Evolutionary conservation across 2,888 invertebrate species (phyloP).

Genomic region (Oligia latruncula): DNA sequence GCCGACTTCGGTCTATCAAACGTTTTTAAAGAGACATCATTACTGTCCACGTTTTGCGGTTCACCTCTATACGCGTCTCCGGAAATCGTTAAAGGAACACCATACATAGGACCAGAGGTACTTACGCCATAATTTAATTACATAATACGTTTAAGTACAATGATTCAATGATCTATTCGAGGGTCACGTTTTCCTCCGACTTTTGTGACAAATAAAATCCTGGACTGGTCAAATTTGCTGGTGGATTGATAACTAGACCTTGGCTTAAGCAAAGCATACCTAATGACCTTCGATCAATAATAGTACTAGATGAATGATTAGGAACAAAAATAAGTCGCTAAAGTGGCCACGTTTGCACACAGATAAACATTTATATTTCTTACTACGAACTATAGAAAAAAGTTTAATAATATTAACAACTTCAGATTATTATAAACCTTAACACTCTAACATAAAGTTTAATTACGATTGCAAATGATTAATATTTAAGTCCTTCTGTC

Average conservation of each 20-base stretch:
- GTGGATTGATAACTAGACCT: not conserved
- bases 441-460: too few relatives aligned
- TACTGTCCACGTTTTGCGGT: constrained; percentile 98
- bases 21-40: constrained; percentile 96
- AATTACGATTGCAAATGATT: too few relatives aligned
- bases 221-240: not conserved
- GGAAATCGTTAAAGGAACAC: constrained; percentile 99
- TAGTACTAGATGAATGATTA: too few relatives aligned
- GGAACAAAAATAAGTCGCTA: too few relatives aligned
- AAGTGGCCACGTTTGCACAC: too few relatives aligned
- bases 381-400: too few relatives aligned
- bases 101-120: constrained; percentile 99
- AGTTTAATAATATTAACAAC: too few relatives aligned
- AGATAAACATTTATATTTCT: too few relatives aligned
- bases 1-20: constrained; percentile 99
- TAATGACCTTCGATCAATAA: too few relatives aligned
- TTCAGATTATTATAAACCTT: too few relatives aligned
- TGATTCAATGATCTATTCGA: constrained; percentile 19
- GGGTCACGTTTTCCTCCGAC: not conserved
- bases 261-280: not conserved
- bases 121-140: constrained; percentile 34
- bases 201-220: not conserved
- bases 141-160: constrained; percentile 3
- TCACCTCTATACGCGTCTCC: constrained; percentile 99
- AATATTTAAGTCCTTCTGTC: too few relatives aligned